These are phyloP conservation scores for Anas capensis DNA, from an alignment of 2,797 vertebrate genomes.

Conservation along the genomic window DNA sequence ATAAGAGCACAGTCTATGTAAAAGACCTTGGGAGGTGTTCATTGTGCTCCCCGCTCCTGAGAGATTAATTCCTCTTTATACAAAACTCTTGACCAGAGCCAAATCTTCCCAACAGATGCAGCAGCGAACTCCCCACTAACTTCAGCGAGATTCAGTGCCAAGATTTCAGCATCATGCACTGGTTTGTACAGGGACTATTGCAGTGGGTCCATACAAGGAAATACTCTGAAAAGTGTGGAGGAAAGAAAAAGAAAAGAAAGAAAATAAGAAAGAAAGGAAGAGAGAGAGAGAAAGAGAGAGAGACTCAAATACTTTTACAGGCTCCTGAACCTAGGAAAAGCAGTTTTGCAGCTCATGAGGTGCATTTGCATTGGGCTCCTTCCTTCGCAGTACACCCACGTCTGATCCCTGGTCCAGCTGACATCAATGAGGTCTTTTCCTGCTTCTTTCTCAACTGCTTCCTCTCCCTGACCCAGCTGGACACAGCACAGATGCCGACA, in stretches of 20 bases:
- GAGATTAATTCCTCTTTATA: slow-evolving; percentile 3
- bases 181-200: not conserved
- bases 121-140: not conserved
- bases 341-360: not conserved
- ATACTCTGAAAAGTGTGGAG: not conserved
- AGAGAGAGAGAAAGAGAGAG: no score
- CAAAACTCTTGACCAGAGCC: not conserved
- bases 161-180: not conserved
- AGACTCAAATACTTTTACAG: not conserved
- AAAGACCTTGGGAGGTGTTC: slow-evolving; percentile 44
- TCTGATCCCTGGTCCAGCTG: not conserved
- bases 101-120: slow-evolving; percentile 15
- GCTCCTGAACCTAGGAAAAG: not conserved
- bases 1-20: not conserved
- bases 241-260: not conserved
- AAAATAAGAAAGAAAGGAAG: no score
- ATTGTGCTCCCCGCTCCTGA: slow-evolving; percentile 8
- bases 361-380: not conserved
- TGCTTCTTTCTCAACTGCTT: not conserved
- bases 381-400: accelerated
- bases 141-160: not conserved
- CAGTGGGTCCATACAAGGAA: not conserved
- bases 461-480: not conserved
- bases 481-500: accelerated
- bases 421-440: not conserved